Evolutionary conservation across 2,888 invertebrate species (phyloP), one percentile per base, ranked within the genome.

Genomic region (Xestobium rufovillosum): DNA sequence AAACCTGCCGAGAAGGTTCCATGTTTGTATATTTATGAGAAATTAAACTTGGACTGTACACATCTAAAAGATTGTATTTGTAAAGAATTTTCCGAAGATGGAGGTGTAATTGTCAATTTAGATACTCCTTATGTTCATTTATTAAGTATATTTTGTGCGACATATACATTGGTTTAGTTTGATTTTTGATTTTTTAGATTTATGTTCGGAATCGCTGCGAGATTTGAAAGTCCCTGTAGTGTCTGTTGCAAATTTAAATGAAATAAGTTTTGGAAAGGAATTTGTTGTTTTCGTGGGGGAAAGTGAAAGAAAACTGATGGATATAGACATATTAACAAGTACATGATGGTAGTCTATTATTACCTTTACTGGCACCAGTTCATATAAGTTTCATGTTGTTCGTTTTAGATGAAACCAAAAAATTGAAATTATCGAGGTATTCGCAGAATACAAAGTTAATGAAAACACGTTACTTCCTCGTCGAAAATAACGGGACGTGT

Each of bases 401-500:
- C n/a, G n/a, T n/a, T n/a, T 28, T 14, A 31, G 8, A 29, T 26
- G 15, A 14, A 38, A n/a, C 34, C 32, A 57, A 48, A 15, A 61
- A 56, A 33, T 43, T 26, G 8, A 39, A 26, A 41, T 40, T 17
- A 31, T 44, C 3, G 39, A 45, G 9, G 41, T 42, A 38, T 33
- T 48, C 9, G 13, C 41, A 17, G 4, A 67, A 68, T 38, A 38
- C 3, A 42, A 43, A 8, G 34, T 30, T 25, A 43, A 47, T 4
- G 52, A 58, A 39, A 52, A 72, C 12, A 87, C 75, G 94, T 39
- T 76, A 84, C 45, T 94, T 76, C 61, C 70, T 92, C 33, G 76
- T 92, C 14, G 96, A 97, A 67, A 87, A 85, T n/a, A n/a, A n/a
- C n/a, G n/a, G n/a, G n/a, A n/a, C n/a, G 88, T 60, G 73, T 88